A percentile compares a stretch with the other conserved stretches of the same genome.
phyloP scores from a whole-genome alignment of 2,797 vertebrate genomes.

The Tarsius wallacei region DNA sequence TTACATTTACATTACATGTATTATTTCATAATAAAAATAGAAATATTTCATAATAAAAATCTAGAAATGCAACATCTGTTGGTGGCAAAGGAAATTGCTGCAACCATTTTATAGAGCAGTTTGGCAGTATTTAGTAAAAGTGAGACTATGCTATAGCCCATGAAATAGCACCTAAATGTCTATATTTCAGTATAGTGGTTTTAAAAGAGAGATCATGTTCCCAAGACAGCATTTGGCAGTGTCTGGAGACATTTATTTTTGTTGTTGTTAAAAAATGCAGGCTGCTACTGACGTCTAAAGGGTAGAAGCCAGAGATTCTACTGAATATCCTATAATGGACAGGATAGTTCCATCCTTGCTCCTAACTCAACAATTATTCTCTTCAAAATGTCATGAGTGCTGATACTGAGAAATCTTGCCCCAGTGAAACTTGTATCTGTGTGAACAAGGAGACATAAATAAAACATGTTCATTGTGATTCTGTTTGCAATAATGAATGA shows the following conservation, averaged over 20 bases:
- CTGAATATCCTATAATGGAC: background rate
- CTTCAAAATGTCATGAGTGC: background rate
- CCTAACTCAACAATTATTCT: background rate
- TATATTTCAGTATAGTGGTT: background rate
- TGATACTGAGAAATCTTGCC: background rate
- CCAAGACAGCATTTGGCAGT: background rate
- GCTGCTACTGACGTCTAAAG: background rate
- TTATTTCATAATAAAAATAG: background rate
- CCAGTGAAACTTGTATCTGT: background rate
- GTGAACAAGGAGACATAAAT: background rate
- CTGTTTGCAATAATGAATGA: background rate
- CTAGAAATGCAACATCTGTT: background rate
- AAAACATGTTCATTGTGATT: background rate
- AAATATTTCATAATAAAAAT: background rate
- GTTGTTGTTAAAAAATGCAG: background rate
- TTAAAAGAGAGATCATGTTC: background rate
- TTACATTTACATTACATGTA: background rate
- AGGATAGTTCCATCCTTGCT: background rate
- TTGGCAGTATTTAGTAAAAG: background rate
- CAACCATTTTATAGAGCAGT: constrained; percentile 2
- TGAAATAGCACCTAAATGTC: background rate
- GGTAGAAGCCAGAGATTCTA: background rate
- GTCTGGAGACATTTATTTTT: background rate
- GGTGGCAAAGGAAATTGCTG: background rate
- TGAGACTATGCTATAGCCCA: background rate